Base-by-base conservation (phyloP, 2,888 invertebrate species). In the Pemphredon lugubris region DNA sequence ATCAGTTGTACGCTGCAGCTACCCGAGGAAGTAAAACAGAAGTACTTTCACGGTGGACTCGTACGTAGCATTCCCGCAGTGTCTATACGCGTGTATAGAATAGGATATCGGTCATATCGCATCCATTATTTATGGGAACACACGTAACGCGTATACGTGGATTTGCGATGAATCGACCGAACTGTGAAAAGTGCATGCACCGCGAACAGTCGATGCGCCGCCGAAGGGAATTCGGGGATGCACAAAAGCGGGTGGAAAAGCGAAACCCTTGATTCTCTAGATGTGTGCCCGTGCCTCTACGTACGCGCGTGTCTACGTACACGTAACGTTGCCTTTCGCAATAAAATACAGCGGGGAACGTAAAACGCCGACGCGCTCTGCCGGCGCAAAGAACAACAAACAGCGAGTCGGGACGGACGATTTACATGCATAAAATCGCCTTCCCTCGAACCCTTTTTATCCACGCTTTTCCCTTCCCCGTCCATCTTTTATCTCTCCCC, bases 371-470 rank as follows among this genome's bases (percentile, higher is more conserved):
- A 75, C 73, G 76, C 71, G 61, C 74, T 75, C 73, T 71, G 77
- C 63, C 73, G 76, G 75, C 71, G 75, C 75, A 79, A 82, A 75
- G 81, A 84, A 84, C 84, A 85, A 84, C 77, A 85, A 86, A 84
- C 83, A 78, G 55, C 73, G 72, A 79, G 82, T 84, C 79, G 68
- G 69, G 64, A 21, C 73, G 77, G 78, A 81, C 81, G 80, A 86
- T 85, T 86, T 83, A 84, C 83, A 85, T 84, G 81, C 85, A 80
- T 81, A 78, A 80, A 83, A n/a, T 73, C 78, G 76, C 73, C 76
- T 72, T 73, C 67, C 39, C 71, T 65, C 64, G 47, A 54, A 79
- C 75, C 73, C 71, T 77, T 71, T 71, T 64, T 45, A 63, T 58
- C 21, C 34, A 16, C 37, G 5, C 48, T 65, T 18, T 6, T 51